Percentiles rank a stretch among this genome's conserved stretches.
Conservation (phyloP, 2,797 vertebrate species). For the Anabacerthia variegaticeps region DNA sequence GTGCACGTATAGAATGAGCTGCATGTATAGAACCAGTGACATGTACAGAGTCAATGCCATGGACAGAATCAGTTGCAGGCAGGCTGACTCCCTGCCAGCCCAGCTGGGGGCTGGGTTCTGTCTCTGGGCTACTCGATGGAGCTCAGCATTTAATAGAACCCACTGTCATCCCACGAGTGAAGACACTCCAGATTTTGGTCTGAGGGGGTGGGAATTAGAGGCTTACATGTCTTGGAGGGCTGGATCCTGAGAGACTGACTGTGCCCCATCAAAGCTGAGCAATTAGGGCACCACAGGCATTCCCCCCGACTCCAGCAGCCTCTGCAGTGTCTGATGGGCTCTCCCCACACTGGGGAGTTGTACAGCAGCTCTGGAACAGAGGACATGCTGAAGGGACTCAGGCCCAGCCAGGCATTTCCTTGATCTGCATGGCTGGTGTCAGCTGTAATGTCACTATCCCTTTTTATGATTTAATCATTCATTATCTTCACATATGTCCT, state of each 20-base stretch:
- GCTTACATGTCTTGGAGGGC: background rate
- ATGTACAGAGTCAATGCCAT: background rate
- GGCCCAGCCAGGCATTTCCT: background rate
- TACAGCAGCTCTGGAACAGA: background rate
- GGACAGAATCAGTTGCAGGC: background rate
- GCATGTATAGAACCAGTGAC: background rate
- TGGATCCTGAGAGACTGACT: background rate
- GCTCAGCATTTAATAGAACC: background rate
- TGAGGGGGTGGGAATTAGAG: background rate
- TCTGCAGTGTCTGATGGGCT: background rate
- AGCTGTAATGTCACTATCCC: background rate
- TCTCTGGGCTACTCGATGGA: background rate
- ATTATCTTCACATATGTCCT: background rate
- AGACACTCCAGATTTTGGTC: constrained; percentile 30
- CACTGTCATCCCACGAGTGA: background rate
- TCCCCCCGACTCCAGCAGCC: background rate
- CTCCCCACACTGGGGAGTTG: background rate
- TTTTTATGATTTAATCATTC: background rate
- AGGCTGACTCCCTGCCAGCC: background rate
- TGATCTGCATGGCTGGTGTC: background rate
- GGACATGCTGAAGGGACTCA: background rate
- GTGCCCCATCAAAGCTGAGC: background rate
- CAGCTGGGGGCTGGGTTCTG: background rate
- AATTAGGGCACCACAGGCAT: background rate
- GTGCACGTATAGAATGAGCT: background rate